These are phyloP conservation scores for Nesoenas mayeri DNA, from an alignment of 2,113 vertebrate species.

Conservation along the genomic window DNA sequence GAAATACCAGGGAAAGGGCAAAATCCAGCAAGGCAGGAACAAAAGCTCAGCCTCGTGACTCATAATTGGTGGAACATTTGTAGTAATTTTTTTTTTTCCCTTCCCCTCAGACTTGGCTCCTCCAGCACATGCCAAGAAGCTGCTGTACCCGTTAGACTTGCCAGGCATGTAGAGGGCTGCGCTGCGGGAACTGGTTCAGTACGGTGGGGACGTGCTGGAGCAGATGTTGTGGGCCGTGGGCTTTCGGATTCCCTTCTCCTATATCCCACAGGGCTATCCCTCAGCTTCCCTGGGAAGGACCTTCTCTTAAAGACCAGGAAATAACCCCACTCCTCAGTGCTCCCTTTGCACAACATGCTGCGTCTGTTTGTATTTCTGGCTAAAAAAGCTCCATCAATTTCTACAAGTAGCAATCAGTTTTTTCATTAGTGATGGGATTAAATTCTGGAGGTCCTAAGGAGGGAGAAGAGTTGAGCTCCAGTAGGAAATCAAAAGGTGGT, in stretches of 20 bases:
- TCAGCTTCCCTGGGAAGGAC: background rate
- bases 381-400: background rate
- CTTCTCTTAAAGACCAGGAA: background rate
- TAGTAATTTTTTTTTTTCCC: conserved; percentile 15
- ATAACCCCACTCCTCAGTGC: accelerated
- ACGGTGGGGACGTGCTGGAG: background rate
- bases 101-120: conserved; percentile 49
- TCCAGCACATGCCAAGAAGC: conserved; percentile 38
- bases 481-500: background rate
- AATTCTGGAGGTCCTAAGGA: background rate
- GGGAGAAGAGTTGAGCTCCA: background rate
- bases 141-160: conserved; percentile 63
- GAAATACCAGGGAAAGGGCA: conserved; percentile 46
- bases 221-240: background rate
- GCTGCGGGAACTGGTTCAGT: background rate
- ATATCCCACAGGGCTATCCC: background rate
- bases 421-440: background rate
- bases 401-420: accelerated
- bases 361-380: accelerated
- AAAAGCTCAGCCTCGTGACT: conserved; percentile 48
- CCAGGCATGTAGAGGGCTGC: conserved; percentile 42
- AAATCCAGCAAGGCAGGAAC: conserved; percentile 10
- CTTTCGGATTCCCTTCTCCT: background rate
- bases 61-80: conserved; percentile 57
- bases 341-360: accelerated